Evolutionary conservation across 2,888 invertebrate species (phyloP), one percentile per base, ranked within the genome.

Genomic region (Microchrysa polita): DNA sequence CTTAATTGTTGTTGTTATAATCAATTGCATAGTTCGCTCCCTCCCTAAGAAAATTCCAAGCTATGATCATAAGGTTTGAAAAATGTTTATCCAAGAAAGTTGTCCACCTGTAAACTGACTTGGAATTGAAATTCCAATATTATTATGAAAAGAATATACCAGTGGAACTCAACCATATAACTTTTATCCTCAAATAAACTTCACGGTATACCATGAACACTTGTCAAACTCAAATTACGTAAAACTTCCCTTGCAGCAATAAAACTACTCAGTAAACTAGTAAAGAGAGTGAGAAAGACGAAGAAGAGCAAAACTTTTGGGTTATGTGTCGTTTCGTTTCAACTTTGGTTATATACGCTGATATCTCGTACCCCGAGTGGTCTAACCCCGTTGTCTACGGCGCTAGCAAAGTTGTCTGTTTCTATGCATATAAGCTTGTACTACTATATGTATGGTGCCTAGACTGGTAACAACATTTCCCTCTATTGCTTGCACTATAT

Each of bases 141-240:
- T 65, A 48, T 65, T 65, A 65, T 65, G 65, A 65, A 65, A 34
- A 34, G 27, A 5, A 34, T 65, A 34, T 65, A n/a, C n/a, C n/a
- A 65, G 44, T 48, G 16, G n/a, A 27, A 65, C 44, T 65, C 12
- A 48, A 48, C 65, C 44, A 7, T 57, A 69, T 57, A 69, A 40
- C 44, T 52, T 34, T 69, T 27, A 69, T 55, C 18, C 69, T 18
- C 44, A 40, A 55, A 14, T 55, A 55, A 69, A 40, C 69, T 57
- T 55, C 34, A 40, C 57, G 69, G 69, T 69, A 20, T 55, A 57
- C 69, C 72, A 72, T 59, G 72, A 74, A 67, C 73, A 73, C 74
- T 74, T 73, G 75, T 75, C 75, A 75, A 75, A 75, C 75, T 75
- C 42, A 63, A 75, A 75, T 75, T 75, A 73, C 60, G 75, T 61